phyloP scores from a whole-genome alignment of 2,888 invertebrate genomes.

The Amblyteles armatorius region DNA sequence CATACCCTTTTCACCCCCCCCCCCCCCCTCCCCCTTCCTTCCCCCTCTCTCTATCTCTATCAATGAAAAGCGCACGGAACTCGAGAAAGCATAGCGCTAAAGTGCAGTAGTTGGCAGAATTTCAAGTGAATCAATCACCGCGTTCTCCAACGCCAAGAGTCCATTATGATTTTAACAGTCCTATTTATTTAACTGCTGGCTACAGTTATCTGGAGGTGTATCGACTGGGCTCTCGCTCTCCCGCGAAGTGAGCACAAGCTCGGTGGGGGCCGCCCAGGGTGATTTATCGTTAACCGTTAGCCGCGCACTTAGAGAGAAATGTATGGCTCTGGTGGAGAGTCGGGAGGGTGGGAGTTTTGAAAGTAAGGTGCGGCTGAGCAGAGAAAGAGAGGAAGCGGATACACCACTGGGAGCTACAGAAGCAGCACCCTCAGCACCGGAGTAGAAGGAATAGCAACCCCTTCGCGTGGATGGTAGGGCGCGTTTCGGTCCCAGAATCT shows the following conservation, averaged over 20 bases:
- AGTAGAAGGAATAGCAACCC: constrained; percentile 18
- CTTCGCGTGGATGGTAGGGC: constrained; percentile 14
- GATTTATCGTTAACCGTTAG: constrained; percentile 68
- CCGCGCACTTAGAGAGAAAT: constrained; percentile 64
- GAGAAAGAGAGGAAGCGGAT: constrained; percentile 25
- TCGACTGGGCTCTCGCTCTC: constrained; percentile 49
- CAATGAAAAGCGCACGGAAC: constrained; percentile 22
- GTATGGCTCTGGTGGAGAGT: constrained; percentile 46
- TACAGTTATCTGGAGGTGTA: constrained; percentile 58
- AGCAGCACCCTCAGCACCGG: constrained; percentile 6
- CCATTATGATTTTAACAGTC: constrained; percentile 69
- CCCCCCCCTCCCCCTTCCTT: too few relatives aligned
- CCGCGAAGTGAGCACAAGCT: constrained; percentile 31
- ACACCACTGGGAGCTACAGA: constrained; percentile 31
- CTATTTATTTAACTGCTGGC: constrained; percentile 67
- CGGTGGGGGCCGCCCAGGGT: constrained; percentile 19
- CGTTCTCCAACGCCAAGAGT: constrained; percentile 65
- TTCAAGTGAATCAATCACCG: constrained; percentile 68
- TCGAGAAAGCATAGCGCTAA: constrained; percentile 44
- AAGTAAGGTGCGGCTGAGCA: constrained; percentile 63
- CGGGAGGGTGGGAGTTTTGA: constrained; percentile 57
- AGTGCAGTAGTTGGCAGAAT: constrained; percentile 67
- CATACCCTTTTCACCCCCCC: too few relatives aligned
- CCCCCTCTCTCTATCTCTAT: constrained; percentile 10
- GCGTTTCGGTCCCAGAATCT: constrained; percentile 50